Base-by-base conservation (phyloP, 2,888 invertebrate species). In the Brachynemurus nebulosus region DNA sequence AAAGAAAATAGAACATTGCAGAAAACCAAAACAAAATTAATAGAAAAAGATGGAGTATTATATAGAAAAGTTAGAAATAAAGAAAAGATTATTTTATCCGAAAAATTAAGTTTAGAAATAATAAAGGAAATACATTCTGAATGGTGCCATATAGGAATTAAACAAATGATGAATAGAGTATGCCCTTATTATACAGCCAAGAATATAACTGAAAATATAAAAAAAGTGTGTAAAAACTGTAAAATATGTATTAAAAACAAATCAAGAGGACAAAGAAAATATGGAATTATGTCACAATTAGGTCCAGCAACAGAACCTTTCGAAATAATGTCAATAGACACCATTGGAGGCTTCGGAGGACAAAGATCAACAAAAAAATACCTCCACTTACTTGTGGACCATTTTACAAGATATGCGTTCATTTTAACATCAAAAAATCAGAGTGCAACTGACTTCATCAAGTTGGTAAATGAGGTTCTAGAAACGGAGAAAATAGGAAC, bases 291-390 rank as follows among this genome's bases (percentile, higher is more conserved):
- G 43, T 54, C 54, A 9, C 51, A 55, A n/a, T 35, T 55, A 20
- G 55, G 55, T 9, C 56, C 56, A 16, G 54, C 57, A 4, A 46
- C 44, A 45, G 37, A 45, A 11, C 54, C 54, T 6, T 53, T 53
- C 45, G 52, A 57, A 48, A 55, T 57, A 44, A 40, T 55, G 3
- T 55, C 56, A 6, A 45, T 58, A 6, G 56, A 58, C 40, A 57
- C 55, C 4, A 55, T 57, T 35, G 56, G 55, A 19, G 56, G 7
- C 51, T 58, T 46, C 34, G 53, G 53, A 16, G 53, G 53, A 4
- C 42, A 48, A 18, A 42, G 51, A 33, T 54, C 54, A 6, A 51
- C 54, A 47, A 57, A 57, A 50, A 55, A 40, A 51, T 57, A 56
- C 37, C 18, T 57, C 18, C 57, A 58, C 46, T 37, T 57, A 14